Percentiles rank a stretch among this genome's conserved stretches.
Conservation (phyloP, 2,888 invertebrate genomes). For the Luperina nickerlii region DNA sequence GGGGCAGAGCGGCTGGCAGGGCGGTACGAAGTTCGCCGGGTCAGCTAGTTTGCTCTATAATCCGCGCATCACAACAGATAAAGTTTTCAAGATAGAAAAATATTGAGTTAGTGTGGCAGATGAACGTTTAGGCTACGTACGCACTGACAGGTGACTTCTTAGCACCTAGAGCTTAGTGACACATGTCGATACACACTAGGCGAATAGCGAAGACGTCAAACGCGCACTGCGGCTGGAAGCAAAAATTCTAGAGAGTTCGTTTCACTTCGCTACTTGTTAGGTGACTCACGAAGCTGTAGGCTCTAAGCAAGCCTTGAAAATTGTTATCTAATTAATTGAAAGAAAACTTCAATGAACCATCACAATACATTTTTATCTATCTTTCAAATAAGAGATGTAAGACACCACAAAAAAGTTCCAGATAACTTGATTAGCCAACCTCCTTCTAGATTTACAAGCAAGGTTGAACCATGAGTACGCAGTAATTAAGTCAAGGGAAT, state of each 20-base stretch:
- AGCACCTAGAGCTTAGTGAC: no score
- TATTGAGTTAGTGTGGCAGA: neutral
- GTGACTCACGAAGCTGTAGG: neutral
- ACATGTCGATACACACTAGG: no score
- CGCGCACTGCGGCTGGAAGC: no score
- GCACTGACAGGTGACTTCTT: no score
- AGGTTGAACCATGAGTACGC: slow-evolving; percentile 24
- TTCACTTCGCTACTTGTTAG: neutral
- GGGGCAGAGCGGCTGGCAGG: no score
- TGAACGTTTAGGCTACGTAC: no score
- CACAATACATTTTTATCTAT: neutral
- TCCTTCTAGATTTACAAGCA: slow-evolving; percentile 17
- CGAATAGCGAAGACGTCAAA: no score
- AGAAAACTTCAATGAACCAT: neutral
- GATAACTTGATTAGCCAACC: slow-evolving; percentile 28
- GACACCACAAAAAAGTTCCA: neutral
- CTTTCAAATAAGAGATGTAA: neutral
- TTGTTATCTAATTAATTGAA: neutral
- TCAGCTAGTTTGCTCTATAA: neutral
- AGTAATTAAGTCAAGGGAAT: slow-evolving; percentile 42
- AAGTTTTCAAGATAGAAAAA: neutral
- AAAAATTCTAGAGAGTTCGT: no score
- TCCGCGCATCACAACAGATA: neutral
- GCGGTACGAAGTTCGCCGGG: no score
- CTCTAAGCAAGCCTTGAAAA: neutral